These are phyloP conservation scores for Crotalus horridus DNA, from an alignment of 2,113 vertebrate genomes.

Conservation along the genomic window DNA sequence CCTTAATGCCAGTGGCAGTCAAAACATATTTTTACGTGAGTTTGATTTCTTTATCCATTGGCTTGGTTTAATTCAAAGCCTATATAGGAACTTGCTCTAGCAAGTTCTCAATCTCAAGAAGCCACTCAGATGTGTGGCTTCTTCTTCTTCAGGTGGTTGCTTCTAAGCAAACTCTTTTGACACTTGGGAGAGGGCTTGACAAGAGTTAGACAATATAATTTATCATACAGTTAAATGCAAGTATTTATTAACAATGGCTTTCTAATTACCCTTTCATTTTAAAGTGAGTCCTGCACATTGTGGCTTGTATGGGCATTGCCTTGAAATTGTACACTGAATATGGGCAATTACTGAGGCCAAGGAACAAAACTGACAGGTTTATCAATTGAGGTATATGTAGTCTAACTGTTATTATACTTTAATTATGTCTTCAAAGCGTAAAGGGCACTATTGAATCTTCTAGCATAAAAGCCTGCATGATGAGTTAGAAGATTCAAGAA, in stretches of 20 bases:
- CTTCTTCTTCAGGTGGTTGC: neutral
- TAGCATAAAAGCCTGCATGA: neutral
- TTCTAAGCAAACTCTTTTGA: constrained; percentile 34
- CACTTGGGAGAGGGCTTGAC: constrained; percentile 46
- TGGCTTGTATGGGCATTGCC: fast-evolving
- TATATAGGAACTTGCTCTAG: neutral
- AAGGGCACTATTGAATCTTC: neutral
- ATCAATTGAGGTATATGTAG: neutral
- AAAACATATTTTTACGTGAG: neutral
- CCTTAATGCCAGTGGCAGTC: neutral
- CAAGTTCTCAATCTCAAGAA: neutral
- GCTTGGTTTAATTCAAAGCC: neutral
- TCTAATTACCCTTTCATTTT: constrained; percentile 40
- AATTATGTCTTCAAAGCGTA: neutral
- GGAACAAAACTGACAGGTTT: neutral
- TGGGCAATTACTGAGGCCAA: neutral
- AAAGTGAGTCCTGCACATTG: neutral
- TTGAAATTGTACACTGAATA: neutral
- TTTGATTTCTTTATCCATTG: neutral
- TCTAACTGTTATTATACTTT: neutral
- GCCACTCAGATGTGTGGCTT: neutral
- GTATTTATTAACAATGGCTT: constrained; percentile 25
- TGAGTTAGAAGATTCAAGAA: neutral
- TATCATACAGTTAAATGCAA: constrained; percentile 52
- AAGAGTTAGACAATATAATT: constrained; percentile 57